Evolutionary conservation across 2,113 vertebrate species (phyloP), one percentile per base, ranked within the genome.

Genomic region (Protomyctophum bolini): DNA sequence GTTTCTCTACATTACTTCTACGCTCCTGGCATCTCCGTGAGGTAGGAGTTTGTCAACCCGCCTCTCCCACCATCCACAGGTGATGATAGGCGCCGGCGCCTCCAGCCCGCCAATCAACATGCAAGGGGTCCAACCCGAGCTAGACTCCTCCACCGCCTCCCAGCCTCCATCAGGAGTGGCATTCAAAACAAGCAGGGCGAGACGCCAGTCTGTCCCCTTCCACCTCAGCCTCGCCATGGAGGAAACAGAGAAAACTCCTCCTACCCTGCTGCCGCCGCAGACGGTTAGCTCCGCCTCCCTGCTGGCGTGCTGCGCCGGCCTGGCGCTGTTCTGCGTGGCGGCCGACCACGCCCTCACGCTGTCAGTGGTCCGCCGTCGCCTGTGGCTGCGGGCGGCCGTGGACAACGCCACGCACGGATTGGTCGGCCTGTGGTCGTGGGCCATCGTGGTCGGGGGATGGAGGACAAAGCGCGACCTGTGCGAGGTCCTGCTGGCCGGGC

Each of bases 351-450:
- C 95, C 46, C 84, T 95, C 69, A 93, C 91, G 79, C 79, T 94
- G 58, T 62, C 93, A 2, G 65, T 92, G 41, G 86, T 96, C 87
- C 95, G 94, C 82, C 91, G 94, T 61, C 93, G 85, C 50, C 73
- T 91, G 70, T 96, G 95, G 95, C 89, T 95, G 48, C 89, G 93
- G 28, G 94, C 94, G 3, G 67, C 92, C 2, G 92, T 92, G 12
- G 95, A 96, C 82, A 96, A 94, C 12, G 86, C 89, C 0, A 89
- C 92, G 11, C 95, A 96, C 0, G 91, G 91, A 0, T 49, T 92
- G 11, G 90, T 96, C 2, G 95, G 94, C 56, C 89, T 95, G 85
- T 96, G 95, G 95, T 96, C 95, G 10, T 96, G 95, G 95, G 94
- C 95, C 0, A 85, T 95, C 33, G 93, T 96, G 69, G 88, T 88